Evolutionary conservation across 2,888 invertebrate genomes (phyloP).

Genomic region (Phengaris arion): DNA sequence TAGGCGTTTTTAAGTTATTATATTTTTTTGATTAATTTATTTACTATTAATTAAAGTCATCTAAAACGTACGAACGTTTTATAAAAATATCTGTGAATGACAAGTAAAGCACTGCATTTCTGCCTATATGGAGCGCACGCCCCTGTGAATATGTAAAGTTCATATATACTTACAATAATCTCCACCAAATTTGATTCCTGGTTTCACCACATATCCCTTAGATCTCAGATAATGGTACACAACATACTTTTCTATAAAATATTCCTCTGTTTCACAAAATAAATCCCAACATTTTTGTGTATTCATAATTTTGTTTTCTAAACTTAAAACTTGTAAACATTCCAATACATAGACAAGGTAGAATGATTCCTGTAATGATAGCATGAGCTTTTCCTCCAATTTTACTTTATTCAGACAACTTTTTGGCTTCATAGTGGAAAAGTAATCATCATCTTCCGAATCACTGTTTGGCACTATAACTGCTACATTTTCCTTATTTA

Average conservation of each 20-base stretch:
- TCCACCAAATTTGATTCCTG: conserved; percentile 93
- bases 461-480: conserved; percentile 84
- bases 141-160: too few species aligned
- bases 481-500: conserved; percentile 61
- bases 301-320: conserved; percentile 70
- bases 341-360: conserved; percentile 84
- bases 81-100: too few species aligned
- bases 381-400: conserved; percentile 81
- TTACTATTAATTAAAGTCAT: too few species aligned
- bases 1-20: too few species aligned
- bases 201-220: conserved; percentile 94
- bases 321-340: conserved; percentile 81
- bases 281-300: conserved; percentile 78
- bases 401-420: conserved; percentile 80
- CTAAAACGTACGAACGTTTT: too few species aligned
- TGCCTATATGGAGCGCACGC: too few species aligned
- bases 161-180: conserved; percentile 85
- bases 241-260: conserved; percentile 84
- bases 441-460: conserved; percentile 81
- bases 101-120: too few species aligned
- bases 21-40: too few species aligned
- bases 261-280: conserved; percentile 77
- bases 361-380: conserved; percentile 89
- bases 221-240: conserved; percentile 91
- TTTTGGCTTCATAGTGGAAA: conserved; percentile 79